Evolutionary conservation across 2,888 invertebrate genomes (phyloP), one percentile per base, ranked within the genome.

Genomic region (Limenitis arthemis): DNA sequence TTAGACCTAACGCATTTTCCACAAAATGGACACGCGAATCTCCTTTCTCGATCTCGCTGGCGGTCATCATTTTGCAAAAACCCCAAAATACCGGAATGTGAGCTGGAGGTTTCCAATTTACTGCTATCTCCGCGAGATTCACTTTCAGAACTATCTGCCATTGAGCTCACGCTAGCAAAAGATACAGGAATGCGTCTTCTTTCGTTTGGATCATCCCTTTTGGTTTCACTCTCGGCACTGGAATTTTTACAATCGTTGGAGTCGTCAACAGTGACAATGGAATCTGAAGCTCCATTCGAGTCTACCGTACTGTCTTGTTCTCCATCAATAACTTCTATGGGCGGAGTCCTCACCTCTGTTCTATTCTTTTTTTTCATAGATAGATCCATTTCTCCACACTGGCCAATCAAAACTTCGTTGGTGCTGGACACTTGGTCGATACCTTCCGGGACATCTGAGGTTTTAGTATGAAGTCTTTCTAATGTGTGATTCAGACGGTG

Each of bases 1-100:
- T 95, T 95, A 43, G 94, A 94, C 51, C 95, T 88, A 37, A 96
- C 95, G 75, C 95, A 95, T 75, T 95, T 95, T 44, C 94, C 94
- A 75, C 95, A 95, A 73, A 95, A 95, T 0, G 95, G 95, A 69
- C 95, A 95, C 32, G 95, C 94, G 75, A 95, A 95, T 53, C 94
- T 89, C 55, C 93, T 88, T 70, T 93, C 93, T 43, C 93, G 87
- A 68, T 93, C 92, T 46, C 83, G 67, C 55, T 83, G 82, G 46
- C 84, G 69, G 29, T 85, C 85, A 53, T 85, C 85, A 52, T 89
- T 89, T 50, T 92, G 89, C 67, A 93, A 76, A 64, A 93, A 90
- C 47, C 91, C 91, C 61, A 89, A 81, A 48, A 88, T 83, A n/a
- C 86, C 88, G 33, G 89, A 86, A 67, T 89, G 87, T 34, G 80